phyloP scores from a whole-genome alignment of 2,888 invertebrate species.

The Andricus curvator region DNA sequence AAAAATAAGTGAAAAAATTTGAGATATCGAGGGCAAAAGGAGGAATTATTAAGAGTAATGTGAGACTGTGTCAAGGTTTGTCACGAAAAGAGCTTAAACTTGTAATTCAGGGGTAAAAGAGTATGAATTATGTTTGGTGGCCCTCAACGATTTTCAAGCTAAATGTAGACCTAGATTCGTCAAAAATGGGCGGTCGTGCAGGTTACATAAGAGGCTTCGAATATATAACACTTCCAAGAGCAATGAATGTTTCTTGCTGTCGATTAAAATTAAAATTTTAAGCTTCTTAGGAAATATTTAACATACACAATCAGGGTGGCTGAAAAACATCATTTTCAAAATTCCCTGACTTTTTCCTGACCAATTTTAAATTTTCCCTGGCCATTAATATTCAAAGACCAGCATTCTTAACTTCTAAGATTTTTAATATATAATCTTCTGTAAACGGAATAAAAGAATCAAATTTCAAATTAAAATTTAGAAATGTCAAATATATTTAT shows the following conservation, averaged over 20 bases:
- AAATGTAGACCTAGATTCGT: constrained; percentile 22
- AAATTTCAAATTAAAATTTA: too few relatives aligned
- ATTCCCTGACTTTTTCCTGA: too few relatives aligned
- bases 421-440: too few relatives aligned
- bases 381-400: too few relatives aligned
- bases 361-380: too few relatives aligned
- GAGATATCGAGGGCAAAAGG: background rate
- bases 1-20: background rate
- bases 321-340: too few relatives aligned
- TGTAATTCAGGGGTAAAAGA: background rate
- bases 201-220: background rate
- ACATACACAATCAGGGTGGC: background rate
- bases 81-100: constrained; percentile 19
- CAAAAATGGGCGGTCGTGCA: constrained; percentile 1
- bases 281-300: background rate
- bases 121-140: background rate
- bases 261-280: background rate
- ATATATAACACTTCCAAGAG: constrained; percentile 3
- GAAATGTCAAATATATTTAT: too few relatives aligned
- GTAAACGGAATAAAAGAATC: too few relatives aligned
- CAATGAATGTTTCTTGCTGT: background rate
- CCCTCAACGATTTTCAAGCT: constrained; percentile 11
- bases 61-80: background rate
- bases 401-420: too few relatives aligned
- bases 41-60: background rate